A percentile compares a stretch with the other conserved stretches of the same genome.
phyloP scores from a whole-genome alignment of 2,888 invertebrate genomes.

The Conops quadrifasciatus region DNA sequence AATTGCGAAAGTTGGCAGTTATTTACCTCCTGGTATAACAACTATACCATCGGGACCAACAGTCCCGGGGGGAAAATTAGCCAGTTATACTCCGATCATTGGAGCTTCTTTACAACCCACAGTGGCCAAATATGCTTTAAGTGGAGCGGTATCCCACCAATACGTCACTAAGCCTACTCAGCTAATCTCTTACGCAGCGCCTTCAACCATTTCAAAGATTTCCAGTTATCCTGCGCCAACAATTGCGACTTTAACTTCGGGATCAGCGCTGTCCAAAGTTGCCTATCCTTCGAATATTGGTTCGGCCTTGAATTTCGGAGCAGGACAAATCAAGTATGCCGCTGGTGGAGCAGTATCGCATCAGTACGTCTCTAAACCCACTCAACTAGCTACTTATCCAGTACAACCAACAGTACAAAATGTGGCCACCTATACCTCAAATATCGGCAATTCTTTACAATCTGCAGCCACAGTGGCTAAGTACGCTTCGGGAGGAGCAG shows the following conservation, averaged over 20 bases:
- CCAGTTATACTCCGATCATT: background rate
- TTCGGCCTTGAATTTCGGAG: slow-evolving; percentile 25
- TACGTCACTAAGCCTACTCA: slow-evolving; percentile 52
- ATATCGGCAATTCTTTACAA: slow-evolving; percentile 41
- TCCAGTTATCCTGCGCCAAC: slow-evolving; percentile 43
- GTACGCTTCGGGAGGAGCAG: slow-evolving; percentile 29
- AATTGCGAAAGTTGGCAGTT: slow-evolving; percentile 35
- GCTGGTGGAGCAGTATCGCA: slow-evolving; percentile 43
- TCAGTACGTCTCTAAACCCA: slow-evolving; percentile 54
- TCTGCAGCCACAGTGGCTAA: slow-evolving; percentile 28
- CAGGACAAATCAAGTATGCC: slow-evolving; percentile 32
- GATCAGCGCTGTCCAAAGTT: slow-evolving; percentile 41
- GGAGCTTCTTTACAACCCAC: background rate
- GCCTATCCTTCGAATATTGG: slow-evolving; percentile 15
- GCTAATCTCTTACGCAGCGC: slow-evolving; percentile 41
- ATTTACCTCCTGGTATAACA: too few species aligned
- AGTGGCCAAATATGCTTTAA: slow-evolving; percentile 26
- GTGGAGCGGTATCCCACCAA: slow-evolving; percentile 46
- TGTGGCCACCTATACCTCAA: background rate
- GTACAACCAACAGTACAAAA: slow-evolving; percentile 37
- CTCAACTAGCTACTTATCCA: slow-evolving; percentile 48
- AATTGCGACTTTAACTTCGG: slow-evolving; percentile 38
- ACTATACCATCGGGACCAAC: too few species aligned
- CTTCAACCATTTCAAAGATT: slow-evolving; percentile 43
- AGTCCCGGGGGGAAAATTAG: too few species aligned